Base-by-base conservation (phyloP, 1,140 invertebrate genomes). In the Drosophila ironensis region DNA sequence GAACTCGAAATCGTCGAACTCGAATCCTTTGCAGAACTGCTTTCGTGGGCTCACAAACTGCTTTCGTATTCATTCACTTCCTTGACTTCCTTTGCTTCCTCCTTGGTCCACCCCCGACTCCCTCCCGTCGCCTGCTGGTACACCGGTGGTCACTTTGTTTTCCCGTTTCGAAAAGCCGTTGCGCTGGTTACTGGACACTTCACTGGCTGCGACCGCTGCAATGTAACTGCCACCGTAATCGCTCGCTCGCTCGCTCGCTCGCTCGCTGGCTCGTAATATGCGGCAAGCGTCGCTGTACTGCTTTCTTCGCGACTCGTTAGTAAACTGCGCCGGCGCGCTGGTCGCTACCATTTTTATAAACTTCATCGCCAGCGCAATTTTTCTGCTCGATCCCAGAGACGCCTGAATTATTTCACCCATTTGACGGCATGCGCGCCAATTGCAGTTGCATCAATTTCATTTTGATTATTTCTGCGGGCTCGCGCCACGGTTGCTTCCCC, bases 291-390 rank as follows among this genome's bases (percentile, higher is more conserved):
- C 48, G 45, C 30, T 22, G 57, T 64, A 63, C 25, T 63, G 45
- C 40, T 66, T 56, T 71, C 66, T 70, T 70, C 76, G 57, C 61
- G 81, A 68, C 67, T 74, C 44, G 66, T 50, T 72, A 59, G 42
- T 54, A 57, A 37, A 86, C 80, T 86, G 80, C 77, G 66, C 59
- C 41, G 71, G 46, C 70, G 75, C 81, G 81, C 71, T 69, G 77
- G 57, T 86, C 81, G 76, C 80, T 61, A 86, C 71, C 80, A 80
- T 57, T 86, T 86, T 86, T 86, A 86, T 86, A 86, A 86, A 86
- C 80, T 86, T 57, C 72, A 69, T 69, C 46, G 60, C 76, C 60
- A 75, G 22, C n/a, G n/a, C 73, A 27, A 67, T 77, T 77, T 72
- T 44, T 44, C 38, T 60, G 52, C 37, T 14, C 25, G 51, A 61